These are phyloP conservation scores for Cetoscarus ocellatus DNA, from an alignment of 2,797 vertebrate species.

Conservation along the genomic window DNA sequence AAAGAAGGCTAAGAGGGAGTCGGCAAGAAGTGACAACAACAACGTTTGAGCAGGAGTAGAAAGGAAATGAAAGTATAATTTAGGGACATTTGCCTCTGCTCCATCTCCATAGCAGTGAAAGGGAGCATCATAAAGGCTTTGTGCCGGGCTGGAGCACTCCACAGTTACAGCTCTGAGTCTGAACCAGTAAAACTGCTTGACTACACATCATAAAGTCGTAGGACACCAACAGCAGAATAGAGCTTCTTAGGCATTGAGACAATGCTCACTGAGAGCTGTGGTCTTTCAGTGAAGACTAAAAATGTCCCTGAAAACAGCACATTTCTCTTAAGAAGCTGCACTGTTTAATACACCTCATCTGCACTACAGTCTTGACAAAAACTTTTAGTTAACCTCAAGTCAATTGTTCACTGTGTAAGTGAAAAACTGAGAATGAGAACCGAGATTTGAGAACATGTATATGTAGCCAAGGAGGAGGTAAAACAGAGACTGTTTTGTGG, in stretches of 20 bases:
- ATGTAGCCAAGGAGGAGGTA: not conserved
- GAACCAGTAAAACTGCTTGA: conserved; percentile 64
- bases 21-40: conserved; percentile 23
- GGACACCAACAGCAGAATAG: conserved; percentile 38
- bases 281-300: conserved; percentile 8
- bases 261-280: conserved; percentile 9
- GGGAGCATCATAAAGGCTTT: conserved; percentile 70
- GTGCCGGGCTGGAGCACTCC: conserved; percentile 55
- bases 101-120: conserved; percentile 71
- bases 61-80: conserved; percentile 46
- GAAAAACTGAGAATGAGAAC: not conserved
- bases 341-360: not conserved
- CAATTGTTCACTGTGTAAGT: not conserved
- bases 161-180: conserved; percentile 61
- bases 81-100: conserved; percentile 48
- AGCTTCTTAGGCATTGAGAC: conserved; percentile 8
- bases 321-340: not conserved
- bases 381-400: not conserved
- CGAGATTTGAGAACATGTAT: not conserved
- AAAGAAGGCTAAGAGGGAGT: conserved; percentile 21
- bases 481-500: not conserved
- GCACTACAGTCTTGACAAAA: not conserved
- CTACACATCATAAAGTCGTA: conserved; percentile 65
- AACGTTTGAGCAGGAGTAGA: conserved; percentile 24
- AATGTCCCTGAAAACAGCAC: not conserved